phyloP scores from a whole-genome alignment of 2,113 vertebrate genomes.

The human region DNA sequence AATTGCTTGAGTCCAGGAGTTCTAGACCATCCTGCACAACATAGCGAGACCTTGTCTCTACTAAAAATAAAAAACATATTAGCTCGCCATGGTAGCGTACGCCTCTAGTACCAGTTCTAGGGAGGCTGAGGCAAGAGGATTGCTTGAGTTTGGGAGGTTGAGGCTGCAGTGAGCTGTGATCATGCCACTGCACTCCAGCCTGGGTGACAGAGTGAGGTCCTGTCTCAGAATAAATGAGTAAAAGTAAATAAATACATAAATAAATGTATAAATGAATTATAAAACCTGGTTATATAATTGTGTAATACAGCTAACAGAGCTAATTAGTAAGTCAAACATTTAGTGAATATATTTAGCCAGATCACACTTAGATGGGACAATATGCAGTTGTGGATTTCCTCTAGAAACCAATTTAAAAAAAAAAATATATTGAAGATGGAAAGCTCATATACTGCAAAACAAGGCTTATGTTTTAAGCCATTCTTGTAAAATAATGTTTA shows the following conservation, averaged over 20 bases:
- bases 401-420: neutral
- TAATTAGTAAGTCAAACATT: constrained; percentile 24
- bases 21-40: too few relatives aligned
- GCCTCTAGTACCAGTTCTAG: too few relatives aligned
- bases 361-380: neutral
- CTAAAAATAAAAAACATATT: too few relatives aligned
- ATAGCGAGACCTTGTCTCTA: too few relatives aligned
- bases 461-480: neutral
- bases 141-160: too few relatives aligned
- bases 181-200: too few relatives aligned
- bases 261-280: neutral
- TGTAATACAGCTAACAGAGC: constrained; percentile 19
- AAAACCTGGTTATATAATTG: constrained; percentile 52
- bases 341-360: constrained; percentile 40
- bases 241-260: neutral
- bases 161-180: too few relatives aligned
- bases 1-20: too few relatives aligned
- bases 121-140: too few relatives aligned
- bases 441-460: neutral
- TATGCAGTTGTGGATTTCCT: neutral
- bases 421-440: neutral
- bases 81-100: too few relatives aligned
- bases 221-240: too few relatives aligned
- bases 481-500: constrained; percentile 9
- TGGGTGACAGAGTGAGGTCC: too few relatives aligned